phyloP scores from a whole-genome alignment of 2,888 invertebrate species.

The Rutpela maculata region DNA sequence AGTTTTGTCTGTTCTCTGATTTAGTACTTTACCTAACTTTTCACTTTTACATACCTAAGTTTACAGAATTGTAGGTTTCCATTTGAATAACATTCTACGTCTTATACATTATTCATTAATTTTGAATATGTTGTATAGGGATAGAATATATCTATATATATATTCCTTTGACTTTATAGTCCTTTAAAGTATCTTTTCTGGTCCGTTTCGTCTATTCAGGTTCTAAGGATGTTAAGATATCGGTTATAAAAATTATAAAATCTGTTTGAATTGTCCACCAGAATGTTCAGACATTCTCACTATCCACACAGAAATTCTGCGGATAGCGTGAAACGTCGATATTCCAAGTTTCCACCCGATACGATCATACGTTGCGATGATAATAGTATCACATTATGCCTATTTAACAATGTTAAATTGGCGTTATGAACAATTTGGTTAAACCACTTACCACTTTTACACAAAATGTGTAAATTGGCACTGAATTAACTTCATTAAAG shows the following conservation, averaged over 20 bases:
- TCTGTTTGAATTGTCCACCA: neutral
- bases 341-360: neutral
- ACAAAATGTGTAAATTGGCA: too few relatives aligned
- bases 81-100: neutral
- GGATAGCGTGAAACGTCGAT: neutral
- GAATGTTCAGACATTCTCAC: slow-evolving; percentile 3
- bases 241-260: too few relatives aligned
- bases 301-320: neutral
- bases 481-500: too few relatives aligned
- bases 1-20: neutral
- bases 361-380: neutral
- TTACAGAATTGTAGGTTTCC: neutral
- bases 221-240: neutral
- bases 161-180: neutral
- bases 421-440: too few relatives aligned
- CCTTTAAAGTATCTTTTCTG: neutral
- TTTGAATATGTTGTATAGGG: neutral
- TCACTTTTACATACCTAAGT: neutral
- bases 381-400: neutral
- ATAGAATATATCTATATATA: neutral
- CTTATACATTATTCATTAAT: neutral
- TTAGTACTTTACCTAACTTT: neutral
- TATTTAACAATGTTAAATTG: neutral
- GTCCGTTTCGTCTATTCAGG: neutral
- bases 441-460: too few relatives aligned